Evolutionary conservation across 2,888 invertebrate genomes (phyloP).

Genomic region (Cacoxenus indagator): DNA sequence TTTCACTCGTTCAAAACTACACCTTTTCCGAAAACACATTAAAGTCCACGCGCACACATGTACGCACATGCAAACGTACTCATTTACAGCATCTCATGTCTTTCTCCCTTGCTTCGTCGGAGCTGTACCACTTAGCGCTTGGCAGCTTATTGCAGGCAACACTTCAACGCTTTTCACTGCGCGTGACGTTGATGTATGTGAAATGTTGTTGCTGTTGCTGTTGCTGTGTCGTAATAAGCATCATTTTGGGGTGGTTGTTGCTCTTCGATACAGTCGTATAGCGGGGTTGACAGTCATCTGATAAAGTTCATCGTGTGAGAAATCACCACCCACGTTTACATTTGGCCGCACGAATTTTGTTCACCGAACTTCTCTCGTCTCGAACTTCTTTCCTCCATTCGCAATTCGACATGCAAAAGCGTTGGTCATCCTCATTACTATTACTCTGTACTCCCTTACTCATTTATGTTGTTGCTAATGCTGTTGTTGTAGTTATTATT

Average conservation of each 20-base stretch:
- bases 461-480: too few species aligned
- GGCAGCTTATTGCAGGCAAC: background rate
- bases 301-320: background rate
- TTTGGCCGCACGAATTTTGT: background rate
- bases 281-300: background rate
- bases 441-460: too few species aligned
- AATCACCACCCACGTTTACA: background rate
- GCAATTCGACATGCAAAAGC: background rate
- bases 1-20: background rate
- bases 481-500: background rate
- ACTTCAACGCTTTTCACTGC: constrained; percentile 10
- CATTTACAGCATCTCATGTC: background rate
- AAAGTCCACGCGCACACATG: background rate
- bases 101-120: background rate
- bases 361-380: too few species aligned
- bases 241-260: background rate
- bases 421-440: constrained; percentile 13
- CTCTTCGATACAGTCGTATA: background rate
- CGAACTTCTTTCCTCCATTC: background rate
- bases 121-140: too few species aligned
- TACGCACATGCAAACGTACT: background rate
- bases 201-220: background rate
- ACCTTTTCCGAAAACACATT: background rate
- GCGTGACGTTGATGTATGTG: constrained; percentile 10
- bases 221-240: constrained; percentile 16